These are phyloP conservation scores for Mobula hypostoma DNA, from an alignment of 2,113 vertebrate species.

Conservation along the genomic window DNA sequence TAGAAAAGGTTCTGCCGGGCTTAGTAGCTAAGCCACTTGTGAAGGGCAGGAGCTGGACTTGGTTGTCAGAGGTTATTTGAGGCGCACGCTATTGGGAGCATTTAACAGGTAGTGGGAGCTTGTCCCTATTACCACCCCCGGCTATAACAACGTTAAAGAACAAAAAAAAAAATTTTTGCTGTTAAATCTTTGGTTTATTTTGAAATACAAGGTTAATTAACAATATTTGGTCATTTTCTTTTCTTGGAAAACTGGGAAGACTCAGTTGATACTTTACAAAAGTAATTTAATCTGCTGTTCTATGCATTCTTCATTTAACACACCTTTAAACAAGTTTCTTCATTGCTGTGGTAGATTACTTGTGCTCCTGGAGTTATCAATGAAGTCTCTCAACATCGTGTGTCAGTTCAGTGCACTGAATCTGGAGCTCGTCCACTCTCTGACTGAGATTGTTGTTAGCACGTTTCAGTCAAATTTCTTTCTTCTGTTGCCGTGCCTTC, in stretches of 20 bases:
- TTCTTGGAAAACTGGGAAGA: background rate
- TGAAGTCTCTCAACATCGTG: slow-evolving; percentile 74
- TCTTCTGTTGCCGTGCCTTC: slow-evolving; percentile 75
- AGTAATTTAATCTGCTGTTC: background rate
- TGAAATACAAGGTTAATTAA: background rate
- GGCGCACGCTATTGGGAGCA: no score
- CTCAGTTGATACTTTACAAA: background rate
- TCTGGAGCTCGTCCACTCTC: slow-evolving; percentile 72
- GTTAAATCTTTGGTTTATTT: background rate
- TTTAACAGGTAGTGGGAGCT: no score
- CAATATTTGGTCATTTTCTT: background rate
- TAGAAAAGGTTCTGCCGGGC: no score
- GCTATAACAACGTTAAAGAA: no score
- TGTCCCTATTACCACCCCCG: no score
- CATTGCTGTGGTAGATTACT: slow-evolving; percentile 39
- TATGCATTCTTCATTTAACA: background rate
- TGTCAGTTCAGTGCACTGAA: slow-evolving; percentile 66
- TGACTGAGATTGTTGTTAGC: slow-evolving; percentile 70
- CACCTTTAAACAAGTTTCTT: background rate
- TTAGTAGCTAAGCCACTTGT: no score
- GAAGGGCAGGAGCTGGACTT: no score
- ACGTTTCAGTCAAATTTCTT: slow-evolving; percentile 70
- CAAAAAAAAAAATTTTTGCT: no score
- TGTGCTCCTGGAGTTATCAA: slow-evolving; percentile 64
- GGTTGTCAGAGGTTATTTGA: no score